These are phyloP conservation scores for Hirtodrosophila duncani DNA, from an alignment of 2,888 invertebrate species.

Conservation along the genomic window DNA sequence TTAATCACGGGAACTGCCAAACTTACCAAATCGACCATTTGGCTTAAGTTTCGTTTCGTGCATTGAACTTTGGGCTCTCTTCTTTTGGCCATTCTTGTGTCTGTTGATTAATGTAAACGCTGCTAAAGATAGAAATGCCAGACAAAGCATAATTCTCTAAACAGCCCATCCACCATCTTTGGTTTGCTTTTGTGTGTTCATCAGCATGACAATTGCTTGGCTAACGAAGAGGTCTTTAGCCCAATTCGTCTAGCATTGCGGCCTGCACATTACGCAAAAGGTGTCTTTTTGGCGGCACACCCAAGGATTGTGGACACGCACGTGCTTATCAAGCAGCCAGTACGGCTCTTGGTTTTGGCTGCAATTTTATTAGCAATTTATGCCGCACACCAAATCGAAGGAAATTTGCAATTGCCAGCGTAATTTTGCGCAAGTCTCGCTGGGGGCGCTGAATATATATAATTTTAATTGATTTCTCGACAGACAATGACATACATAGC, in stretches of 20 bases:
- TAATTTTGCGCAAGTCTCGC: conserved; percentile 61
- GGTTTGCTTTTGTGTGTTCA: conserved; percentile 25
- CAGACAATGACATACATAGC: conserved; percentile 72
- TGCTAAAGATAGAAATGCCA: conserved; percentile 38
- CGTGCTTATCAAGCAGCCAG: conserved; percentile 41
- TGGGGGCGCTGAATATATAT: conserved; percentile 12
- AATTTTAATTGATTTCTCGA: conserved; percentile 67
- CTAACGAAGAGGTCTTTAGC: too few relatives aligned
- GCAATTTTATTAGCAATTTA: conserved; percentile 44
- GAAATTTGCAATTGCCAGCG: conserved; percentile 71
- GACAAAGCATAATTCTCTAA: conserved; percentile 4
- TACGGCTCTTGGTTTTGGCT: conserved; percentile 10
- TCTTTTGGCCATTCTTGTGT: conserved; percentile 13
- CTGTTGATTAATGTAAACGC: neutral
- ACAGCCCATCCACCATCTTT: conserved; percentile 1
- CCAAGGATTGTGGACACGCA: conserved; percentile 19
- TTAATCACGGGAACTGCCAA: conserved; percentile 47
- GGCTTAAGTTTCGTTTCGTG: conserved; percentile 18
- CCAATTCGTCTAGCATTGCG: too few relatives aligned
- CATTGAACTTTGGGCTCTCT: conserved; percentile 48
- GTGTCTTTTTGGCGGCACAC: conserved; percentile 30
- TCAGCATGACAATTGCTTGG: conserved; percentile 69
- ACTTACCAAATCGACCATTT: conserved; percentile 7
- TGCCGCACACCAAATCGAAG: conserved; percentile 60
- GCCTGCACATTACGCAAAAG: conserved; percentile 48